Evolutionary conservation across 2,113 vertebrate genomes (phyloP), one percentile per base, ranked within the genome.

Genomic region (Melanotaenia duboulayi): DNA sequence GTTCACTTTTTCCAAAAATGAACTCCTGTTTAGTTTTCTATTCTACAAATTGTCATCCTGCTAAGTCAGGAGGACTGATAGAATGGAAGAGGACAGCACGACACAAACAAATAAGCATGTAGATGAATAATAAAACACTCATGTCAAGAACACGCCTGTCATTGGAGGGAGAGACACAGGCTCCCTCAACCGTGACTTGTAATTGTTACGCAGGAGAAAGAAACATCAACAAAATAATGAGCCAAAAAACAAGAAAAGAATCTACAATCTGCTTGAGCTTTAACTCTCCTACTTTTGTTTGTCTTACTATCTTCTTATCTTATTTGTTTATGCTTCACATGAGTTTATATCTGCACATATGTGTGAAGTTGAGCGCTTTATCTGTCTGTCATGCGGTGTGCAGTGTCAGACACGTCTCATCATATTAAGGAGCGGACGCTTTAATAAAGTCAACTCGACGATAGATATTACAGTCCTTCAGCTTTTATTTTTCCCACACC

Each of bases 321-420:
- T 32, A 23, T 73, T 62, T 64, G 50, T 58, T 25, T 49, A 54
- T 62, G 25, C 71, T 62, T 71, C 40, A n/a, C 46, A 48, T 40
- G 51, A 35, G 14, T 71, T 25, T 75, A 44, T 67, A n/a, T 37
- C 54, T 25, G 71, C 71, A 40, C 52, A 61, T 63, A 56, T 74
- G 63, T 81, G 88, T 89, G 92, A 95, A 94, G 91, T 94, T 93
- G 44, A 48, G 28, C 48, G 23, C 93, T 73, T 58, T 92, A 88
- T 80, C 61, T 81, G 50, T 92, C 92, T 92, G 89, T 79, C 86
- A 87, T 92, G 88, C 84, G 90, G 94, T 95, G 94, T 95, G 94
- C 96, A 96, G 96, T 96, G 95, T 96, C 95, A 95, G 92, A 87
- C 91, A 85, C 87, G 96, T 96, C 95, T 90, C 86, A 86, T 96